These are phyloP conservation scores for Madoqua kirkii DNA, from an alignment of 2,113 vertebrate species.

Conservation along the genomic window DNA sequence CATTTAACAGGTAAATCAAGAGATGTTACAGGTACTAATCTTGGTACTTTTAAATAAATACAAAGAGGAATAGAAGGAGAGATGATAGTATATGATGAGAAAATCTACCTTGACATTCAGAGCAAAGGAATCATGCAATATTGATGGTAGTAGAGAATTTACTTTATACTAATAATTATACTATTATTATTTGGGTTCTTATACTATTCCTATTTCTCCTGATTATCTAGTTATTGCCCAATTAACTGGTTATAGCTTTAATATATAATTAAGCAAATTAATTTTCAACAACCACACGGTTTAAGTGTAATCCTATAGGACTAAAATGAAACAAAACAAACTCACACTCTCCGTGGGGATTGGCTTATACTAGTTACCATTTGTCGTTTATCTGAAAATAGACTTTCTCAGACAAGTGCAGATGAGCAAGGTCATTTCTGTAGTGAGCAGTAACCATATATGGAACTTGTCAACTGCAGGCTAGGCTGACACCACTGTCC, in stretches of 20 bases:
- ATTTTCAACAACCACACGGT: neutral
- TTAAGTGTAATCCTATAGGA: neutral
- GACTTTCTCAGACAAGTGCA: neutral
- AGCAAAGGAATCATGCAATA: neutral
- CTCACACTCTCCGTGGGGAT: neutral
- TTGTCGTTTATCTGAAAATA: neutral
- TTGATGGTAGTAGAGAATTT: neutral
- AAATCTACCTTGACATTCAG: neutral
- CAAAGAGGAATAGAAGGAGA: neutral
- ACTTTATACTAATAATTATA: neutral
- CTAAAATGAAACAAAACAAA: neutral
- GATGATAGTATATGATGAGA: neutral
- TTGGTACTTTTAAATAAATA: slow-evolving; percentile 6
- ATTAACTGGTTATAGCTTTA: neutral
- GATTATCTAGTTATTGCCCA: neutral
- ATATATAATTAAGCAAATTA: slow-evolving; percentile 26
- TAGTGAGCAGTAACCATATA: neutral
- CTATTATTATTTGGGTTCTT: neutral
- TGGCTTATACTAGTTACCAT: neutral
- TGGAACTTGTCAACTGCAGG: neutral
- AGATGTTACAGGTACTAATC: neutral
- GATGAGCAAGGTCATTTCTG: neutral
- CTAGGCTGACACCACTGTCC: neutral
- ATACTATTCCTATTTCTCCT: neutral
- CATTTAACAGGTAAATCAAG: neutral